Evolutionary conservation across 2,113 vertebrate species (phyloP).

Genomic region (Aegotheles bennettii): DNA sequence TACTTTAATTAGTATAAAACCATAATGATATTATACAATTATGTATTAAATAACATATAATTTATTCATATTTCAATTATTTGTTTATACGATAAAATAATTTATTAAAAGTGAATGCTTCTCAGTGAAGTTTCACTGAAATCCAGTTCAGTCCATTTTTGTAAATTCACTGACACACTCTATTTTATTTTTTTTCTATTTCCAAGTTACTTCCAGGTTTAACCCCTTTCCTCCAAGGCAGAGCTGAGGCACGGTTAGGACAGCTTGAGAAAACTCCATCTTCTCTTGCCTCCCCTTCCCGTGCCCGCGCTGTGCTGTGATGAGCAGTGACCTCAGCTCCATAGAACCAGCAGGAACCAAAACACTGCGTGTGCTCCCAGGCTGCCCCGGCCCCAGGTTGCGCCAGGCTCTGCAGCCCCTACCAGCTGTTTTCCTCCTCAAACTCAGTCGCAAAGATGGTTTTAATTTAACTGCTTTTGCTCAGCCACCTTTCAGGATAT

Average conservation of each 20-base stretch:
- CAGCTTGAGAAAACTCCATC: not conserved
- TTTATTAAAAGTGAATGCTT: not conserved
- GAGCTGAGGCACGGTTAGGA: not conserved
- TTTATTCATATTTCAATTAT: not conserved
- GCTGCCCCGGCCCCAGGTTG: not conserved
- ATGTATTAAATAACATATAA: not conserved
- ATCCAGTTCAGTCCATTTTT: not conserved
- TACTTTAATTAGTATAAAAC: not conserved
- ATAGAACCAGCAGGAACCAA: not conserved
- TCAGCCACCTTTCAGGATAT: slow-evolving; percentile 3
- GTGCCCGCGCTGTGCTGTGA: fast-evolving
- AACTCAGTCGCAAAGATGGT: not conserved
- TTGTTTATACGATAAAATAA: not conserved
- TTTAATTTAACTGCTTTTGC: slow-evolving; percentile 32
- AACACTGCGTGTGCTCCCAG: not conserved
- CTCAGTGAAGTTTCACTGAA: not conserved
- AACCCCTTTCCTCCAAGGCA: not conserved
- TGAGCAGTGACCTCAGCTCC: not conserved
- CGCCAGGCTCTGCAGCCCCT: not conserved
- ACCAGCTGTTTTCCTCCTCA: slow-evolving; percentile 35
- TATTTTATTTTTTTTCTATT: not conserved
- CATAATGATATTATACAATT: not conserved
- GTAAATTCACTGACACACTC: not conserved
- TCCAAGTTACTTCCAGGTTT: not conserved
- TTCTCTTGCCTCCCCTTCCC: not conserved